Conservation (phyloP, 1,140 invertebrate species). For the Drosophila subobscura region DNA sequence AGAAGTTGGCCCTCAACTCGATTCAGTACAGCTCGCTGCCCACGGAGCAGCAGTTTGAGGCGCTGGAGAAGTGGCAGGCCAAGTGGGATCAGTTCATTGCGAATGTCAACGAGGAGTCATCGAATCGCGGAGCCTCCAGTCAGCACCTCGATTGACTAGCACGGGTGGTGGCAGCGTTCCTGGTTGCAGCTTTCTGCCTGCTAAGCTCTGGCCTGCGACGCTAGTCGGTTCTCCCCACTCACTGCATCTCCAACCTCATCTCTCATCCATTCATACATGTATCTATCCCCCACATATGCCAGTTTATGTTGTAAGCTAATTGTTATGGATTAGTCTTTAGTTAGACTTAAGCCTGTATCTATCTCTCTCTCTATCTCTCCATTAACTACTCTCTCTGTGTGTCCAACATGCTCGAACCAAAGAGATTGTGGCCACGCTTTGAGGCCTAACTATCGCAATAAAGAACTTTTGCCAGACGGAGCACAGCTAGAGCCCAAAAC, state of each 20-base stretch:
- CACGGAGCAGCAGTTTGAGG: conserved; percentile 54
- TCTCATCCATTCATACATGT: conserved; percentile 5
- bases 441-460: conserved; percentile 46
- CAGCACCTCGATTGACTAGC: conserved; percentile 78
- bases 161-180: conserved; percentile 75
- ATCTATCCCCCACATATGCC: conserved; percentile 4
- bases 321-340: conserved; percentile 85
- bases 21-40: conserved; percentile 86
- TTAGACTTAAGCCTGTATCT: conserved; percentile 34
- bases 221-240: conserved; percentile 50
- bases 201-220: conserved; percentile 41
- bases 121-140: conserved; percentile 10
- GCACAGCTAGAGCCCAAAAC: too few relatives aligned
- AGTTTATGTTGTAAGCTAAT: conserved; percentile 57
- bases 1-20: conserved; percentile 92
- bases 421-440: conserved; percentile 10
- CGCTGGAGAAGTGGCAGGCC: conserved; percentile 68
- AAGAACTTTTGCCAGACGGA: conserved; percentile 31
- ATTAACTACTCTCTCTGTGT: too few relatives aligned
- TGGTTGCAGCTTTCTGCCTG: conserved; percentile 34
- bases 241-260: neutral
- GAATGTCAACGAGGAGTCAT: conserved; percentile 57
- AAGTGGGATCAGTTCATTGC: conserved; percentile 75
- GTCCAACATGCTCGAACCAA: neutral
- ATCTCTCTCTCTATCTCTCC: neutral